These are phyloP conservation scores for Phymanthus crucifer DNA, from an alignment of 92 coral and sea anemone species.

Conservation along the genomic window DNA sequence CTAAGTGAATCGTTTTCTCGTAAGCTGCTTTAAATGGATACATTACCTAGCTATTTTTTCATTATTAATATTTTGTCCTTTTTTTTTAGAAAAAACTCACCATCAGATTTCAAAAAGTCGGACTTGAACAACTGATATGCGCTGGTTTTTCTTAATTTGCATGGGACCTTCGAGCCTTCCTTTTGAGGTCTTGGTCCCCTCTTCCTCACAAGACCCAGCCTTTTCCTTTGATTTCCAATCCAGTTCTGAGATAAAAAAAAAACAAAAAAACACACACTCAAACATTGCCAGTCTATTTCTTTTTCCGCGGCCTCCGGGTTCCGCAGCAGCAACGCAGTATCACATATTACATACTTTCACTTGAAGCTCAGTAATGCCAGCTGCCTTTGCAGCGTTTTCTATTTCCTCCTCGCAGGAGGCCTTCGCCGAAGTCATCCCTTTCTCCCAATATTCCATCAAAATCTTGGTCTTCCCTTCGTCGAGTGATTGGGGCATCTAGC, in stretches of 20 bases:
- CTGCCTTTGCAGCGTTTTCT: not conserved
- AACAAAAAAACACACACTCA: not conserved
- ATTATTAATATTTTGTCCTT: not conserved
- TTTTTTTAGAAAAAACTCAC: slow-evolving; percentile 13
- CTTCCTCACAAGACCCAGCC: slow-evolving; percentile 6
- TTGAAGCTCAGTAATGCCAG: slow-evolving; percentile 6
- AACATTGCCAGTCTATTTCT: not conserved
- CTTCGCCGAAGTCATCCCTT: slow-evolving; percentile 16
- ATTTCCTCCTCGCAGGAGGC: not conserved
- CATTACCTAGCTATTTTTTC: not conserved
- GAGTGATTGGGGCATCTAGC: slow-evolving; percentile 22
- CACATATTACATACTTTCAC: slow-evolving; percentile 15
- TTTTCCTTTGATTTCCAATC: slow-evolving; percentile 26
- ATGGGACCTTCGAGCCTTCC: slow-evolving; percentile 17
- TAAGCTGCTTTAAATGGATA: not conserved
- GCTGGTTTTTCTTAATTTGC: slow-evolving; percentile 11
- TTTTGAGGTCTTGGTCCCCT: slow-evolving; percentile 8
- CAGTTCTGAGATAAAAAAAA: slow-evolving; percentile 19
- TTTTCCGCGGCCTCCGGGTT: no score
- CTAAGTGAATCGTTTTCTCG: slow-evolving; percentile 5
- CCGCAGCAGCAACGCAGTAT: not conserved
- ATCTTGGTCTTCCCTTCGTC: slow-evolving; percentile 1
- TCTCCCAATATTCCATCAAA: not conserved
- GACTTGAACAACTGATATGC: slow-evolving; percentile 25
- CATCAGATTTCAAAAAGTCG: slow-evolving; percentile 12